phyloP scores from a whole-genome alignment of 2,113 vertebrate genomes.

The Myotis lucifugus region DNA sequence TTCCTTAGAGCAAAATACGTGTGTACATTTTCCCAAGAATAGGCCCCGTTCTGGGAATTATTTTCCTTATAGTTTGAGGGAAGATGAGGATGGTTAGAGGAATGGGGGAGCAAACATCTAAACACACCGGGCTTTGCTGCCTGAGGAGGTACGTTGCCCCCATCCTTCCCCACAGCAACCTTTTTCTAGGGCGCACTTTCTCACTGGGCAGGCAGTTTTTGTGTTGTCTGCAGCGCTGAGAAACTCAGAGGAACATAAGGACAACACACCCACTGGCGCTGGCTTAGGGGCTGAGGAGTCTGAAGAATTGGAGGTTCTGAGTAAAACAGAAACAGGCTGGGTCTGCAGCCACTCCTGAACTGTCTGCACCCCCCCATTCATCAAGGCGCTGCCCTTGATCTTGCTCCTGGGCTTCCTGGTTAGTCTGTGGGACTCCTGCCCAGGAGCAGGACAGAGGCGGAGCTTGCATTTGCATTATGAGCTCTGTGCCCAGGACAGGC shows the following conservation, averaged over 20 bases:
- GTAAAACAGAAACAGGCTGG: neutral
- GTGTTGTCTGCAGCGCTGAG: neutral
- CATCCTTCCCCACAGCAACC: neutral
- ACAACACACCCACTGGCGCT: accelerated
- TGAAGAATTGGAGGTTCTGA: neutral
- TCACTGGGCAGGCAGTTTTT: neutral
- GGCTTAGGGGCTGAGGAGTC: neutral
- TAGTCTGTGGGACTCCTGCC: neutral
- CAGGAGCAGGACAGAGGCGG: neutral
- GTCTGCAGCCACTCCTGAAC: too few species aligned
- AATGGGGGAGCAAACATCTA: neutral
- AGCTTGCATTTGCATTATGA: too few species aligned
- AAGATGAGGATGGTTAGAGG: neutral
- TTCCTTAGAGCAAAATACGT: neutral
- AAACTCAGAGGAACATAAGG: neutral
- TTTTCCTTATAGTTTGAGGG: slow-evolving; percentile 13
- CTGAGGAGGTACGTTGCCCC: neutral
- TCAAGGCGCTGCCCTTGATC: accelerated
- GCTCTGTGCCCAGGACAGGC: neutral
- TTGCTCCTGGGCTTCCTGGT: neutral
- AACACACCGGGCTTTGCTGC: neutral
- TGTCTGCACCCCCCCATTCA: neutral
- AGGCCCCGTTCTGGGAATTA: neutral
- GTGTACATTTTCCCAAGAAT: neutral
- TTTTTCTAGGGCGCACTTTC: neutral